These are phyloP conservation scores for Intellagama lesueurii DNA, from an alignment of 2,797 vertebrate genomes.

Conservation along the genomic window DNA sequence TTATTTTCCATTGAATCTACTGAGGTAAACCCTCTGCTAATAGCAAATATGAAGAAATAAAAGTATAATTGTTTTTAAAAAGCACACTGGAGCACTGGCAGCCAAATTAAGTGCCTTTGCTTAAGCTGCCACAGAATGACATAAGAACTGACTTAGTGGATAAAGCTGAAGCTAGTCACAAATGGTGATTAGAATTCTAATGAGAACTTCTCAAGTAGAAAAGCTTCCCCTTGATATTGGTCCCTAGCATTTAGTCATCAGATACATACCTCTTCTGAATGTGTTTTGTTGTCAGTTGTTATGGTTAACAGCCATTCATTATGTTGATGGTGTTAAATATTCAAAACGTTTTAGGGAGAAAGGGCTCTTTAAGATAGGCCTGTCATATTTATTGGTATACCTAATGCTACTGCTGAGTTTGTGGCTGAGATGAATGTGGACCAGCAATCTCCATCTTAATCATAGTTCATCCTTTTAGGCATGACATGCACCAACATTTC, in stretches of 20 bases:
- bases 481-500: not conserved
- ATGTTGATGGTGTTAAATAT: not conserved
- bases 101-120: not conserved
- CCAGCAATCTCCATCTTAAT: not conserved
- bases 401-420: not conserved
- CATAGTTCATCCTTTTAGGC: not conserved
- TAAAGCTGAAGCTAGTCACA: not conserved
- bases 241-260: not conserved
- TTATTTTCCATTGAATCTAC: constrained; percentile 30
- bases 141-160: not conserved
- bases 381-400: not conserved
- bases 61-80: constrained; percentile 18
- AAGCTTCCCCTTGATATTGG: not conserved
- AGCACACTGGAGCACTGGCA: not conserved
- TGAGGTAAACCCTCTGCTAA: constrained; percentile 7
- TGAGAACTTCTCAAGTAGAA: not conserved
- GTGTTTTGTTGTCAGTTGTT: not conserved
- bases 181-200: not conserved
- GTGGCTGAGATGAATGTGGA: not conserved
- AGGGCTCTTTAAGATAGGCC: not conserved
- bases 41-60: not conserved
- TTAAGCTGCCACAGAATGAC: not conserved
- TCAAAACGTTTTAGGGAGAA: not conserved
- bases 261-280: not conserved
- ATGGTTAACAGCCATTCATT: not conserved